Conservation (phyloP, 1,140 invertebrate species). For the Drosophila kanapiae region DNA sequence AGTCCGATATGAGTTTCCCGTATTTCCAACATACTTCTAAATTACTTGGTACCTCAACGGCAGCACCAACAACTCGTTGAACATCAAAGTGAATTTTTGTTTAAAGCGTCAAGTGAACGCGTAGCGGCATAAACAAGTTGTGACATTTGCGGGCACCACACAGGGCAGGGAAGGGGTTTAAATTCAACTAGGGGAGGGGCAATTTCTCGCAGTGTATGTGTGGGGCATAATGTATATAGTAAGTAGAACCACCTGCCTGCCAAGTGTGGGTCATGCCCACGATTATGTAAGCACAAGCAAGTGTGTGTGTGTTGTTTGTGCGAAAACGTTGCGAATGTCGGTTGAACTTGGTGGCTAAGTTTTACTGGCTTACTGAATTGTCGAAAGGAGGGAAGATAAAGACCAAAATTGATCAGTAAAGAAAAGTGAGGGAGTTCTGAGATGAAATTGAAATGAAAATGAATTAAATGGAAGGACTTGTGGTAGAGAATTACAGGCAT, state of each 20-base stretch:
- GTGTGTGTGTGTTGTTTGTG: conserved; percentile 9
- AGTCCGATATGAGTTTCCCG: too few species aligned
- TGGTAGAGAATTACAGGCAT: background rate
- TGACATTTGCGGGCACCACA: conserved; percentile 41
- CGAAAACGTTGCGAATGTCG: conserved; percentile 14
- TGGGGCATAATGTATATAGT: conserved; percentile 8
- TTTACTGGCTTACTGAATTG: background rate
- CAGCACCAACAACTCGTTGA: conserved; percentile 60
- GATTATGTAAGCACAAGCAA: conserved; percentile 30
- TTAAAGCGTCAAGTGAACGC: conserved; percentile 49
- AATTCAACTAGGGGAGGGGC: background rate
- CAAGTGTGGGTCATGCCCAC: conserved; percentile 39
- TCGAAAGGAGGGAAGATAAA: conserved; percentile 8
- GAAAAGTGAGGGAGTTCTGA: background rate
- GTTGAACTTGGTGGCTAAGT: conserved; percentile 23
- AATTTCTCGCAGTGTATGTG: conserved; percentile 26
- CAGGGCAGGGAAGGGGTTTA: background rate
- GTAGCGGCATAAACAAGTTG: conserved; percentile 64
- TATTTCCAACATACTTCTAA: background rate
- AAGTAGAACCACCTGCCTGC: conserved; percentile 46
- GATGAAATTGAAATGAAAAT: conserved; percentile 11
- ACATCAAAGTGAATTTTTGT: conserved; percentile 65
- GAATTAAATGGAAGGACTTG: conserved; percentile 5
- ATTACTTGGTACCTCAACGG: conserved; percentile 1
- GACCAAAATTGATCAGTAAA: background rate